phyloP scores from a whole-genome alignment of 2,797 vertebrate species.

The Ptychobarbus kaznakovi region DNA sequence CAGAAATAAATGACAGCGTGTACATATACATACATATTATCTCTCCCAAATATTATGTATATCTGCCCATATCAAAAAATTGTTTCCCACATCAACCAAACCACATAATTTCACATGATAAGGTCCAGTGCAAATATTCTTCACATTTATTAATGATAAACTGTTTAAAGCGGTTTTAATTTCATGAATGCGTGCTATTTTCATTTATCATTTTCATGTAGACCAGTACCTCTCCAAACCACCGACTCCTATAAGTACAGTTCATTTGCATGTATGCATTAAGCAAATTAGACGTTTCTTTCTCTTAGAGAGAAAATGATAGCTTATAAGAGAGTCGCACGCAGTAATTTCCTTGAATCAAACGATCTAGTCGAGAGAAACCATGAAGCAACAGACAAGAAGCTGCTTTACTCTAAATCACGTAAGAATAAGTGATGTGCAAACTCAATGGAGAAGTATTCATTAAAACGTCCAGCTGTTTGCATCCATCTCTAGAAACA shows the following conservation, averaged over 20 bases:
- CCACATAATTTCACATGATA: neutral
- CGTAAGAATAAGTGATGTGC: neutral
- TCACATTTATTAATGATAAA: too few relatives aligned
- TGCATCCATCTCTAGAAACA: neutral
- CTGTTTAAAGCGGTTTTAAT: neutral
- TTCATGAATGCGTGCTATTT: neutral
- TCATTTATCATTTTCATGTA: neutral
- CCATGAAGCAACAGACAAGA: neutral
- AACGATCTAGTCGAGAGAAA: constrained; percentile 8
- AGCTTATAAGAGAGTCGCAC: neutral
- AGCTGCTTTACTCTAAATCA: neutral
- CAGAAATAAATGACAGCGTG: constrained; percentile 67
- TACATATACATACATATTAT: neutral
- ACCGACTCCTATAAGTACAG: neutral
- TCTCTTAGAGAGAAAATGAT: constrained; percentile 1
- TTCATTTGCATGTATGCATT: neutral
- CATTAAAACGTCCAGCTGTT: neutral
- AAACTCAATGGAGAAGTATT: neutral
- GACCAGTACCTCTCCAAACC: neutral
- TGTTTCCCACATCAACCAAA: neutral
- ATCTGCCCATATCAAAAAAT: neutral
- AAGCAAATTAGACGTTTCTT: neutral
- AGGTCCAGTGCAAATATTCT: neutral
- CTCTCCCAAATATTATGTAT: neutral
- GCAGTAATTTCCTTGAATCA: neutral